Evolutionary conservation across 1,140 invertebrate species (phyloP), one percentile per base, ranked within the genome.

Genomic region (Metopolophium dirhodum): DNA sequence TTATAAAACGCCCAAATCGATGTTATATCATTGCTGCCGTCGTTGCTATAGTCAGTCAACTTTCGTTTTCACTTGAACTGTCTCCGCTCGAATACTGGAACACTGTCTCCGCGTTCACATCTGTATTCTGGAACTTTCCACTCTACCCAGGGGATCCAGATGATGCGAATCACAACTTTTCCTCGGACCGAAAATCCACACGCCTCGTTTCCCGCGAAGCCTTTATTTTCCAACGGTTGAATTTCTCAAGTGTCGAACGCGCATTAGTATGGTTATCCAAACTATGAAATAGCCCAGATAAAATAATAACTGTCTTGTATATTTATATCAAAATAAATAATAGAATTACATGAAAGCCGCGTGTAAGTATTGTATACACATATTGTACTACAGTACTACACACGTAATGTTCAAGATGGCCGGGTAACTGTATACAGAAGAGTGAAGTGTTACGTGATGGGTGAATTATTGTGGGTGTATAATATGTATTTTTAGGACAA

Each of bases 51-150:
- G 20, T 11, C 87, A 54, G 87, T 35, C 18, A 11, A 88, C n/a
- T 54, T 54, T 54, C 51, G 35, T 54, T 54, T 89, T 89, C 87
- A n/a, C 49, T 54, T 14, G 49, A 89, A 89, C 49, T 35, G 87
- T 23, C 87, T 51, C 87, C n/a, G 3, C 61, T 77, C 61, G 35
- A 89, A n/a, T 20, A 22, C 49, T 37, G 61, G n/a, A 77, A n/a
- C 0, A 77, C 61, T 18, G 61, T 77, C 14, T 18, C 30, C 11
- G 0, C 61, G 1, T 68, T n/a, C n/a, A n/a, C 61, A n/a, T 11
- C 14, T n/a, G 30, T 7, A 20, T 77, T 77, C 14, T 14, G 18
- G 18, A 20, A 87, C 30, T 37, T 26, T 22, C 54, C 49, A 89
- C 22, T 26, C 20, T 26, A 22, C 87, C 22, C 49, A 1, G 14